Evolutionary conservation across 2,113 vertebrate genomes (phyloP).

Genomic region (Centrocercus urophasianus): DNA sequence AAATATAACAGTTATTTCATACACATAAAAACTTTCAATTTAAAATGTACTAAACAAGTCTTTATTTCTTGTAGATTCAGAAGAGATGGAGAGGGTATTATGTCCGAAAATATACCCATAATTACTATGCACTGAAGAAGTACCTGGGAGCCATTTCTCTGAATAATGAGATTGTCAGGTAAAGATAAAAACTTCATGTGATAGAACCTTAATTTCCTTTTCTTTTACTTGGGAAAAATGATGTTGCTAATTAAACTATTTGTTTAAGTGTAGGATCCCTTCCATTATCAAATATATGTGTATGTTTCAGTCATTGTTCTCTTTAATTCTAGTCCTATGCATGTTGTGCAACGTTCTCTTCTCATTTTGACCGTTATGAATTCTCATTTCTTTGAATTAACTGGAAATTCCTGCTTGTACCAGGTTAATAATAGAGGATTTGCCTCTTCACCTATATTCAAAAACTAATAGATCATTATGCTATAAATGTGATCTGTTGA

Average conservation of each 20-base stretch:
- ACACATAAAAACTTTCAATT: not conserved
- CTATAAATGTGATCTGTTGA: not conserved
- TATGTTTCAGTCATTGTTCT: not conserved
- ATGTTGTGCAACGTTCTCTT: not conserved
- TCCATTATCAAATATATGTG: not conserved
- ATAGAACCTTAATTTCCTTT: slow-evolving; percentile 8
- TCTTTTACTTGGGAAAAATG: slow-evolving; percentile 15
- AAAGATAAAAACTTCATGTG: slow-evolving; percentile 49
- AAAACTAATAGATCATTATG: not conserved
- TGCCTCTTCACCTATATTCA: not conserved
- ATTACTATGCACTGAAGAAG: slow-evolving; percentile 88
- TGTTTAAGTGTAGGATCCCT: not conserved
- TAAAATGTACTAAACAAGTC: slow-evolving; percentile 18
- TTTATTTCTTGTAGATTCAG: slow-evolving; percentile 87
- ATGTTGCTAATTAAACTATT: slow-evolving; percentile 1
- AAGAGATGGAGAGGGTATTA: slow-evolving; percentile 88
- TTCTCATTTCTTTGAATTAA: not conserved
- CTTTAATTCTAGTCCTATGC: not conserved
- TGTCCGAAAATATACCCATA: slow-evolving; percentile 87
- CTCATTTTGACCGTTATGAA: not conserved
- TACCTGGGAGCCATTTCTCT: slow-evolving; percentile 84
- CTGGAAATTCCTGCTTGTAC: not conserved
- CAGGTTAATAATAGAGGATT: not conserved
- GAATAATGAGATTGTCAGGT: slow-evolving; percentile 89
- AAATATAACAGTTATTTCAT: not conserved